Conservation (phyloP, 92 coral and sea anemone genomes). For the Phenganax stokvisi region DNA sequence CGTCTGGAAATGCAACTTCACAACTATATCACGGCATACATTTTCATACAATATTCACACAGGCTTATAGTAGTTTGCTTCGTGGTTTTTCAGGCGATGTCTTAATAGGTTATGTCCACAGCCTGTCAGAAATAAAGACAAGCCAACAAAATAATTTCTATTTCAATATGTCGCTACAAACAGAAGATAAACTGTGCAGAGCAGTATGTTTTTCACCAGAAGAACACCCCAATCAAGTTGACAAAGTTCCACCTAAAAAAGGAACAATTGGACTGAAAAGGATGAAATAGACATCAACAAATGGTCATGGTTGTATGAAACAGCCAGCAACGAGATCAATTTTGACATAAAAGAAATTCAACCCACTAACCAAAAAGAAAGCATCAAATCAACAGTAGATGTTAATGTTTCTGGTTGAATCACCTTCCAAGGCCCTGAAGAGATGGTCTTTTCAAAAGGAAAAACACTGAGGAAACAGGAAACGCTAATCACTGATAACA, state of each 20-base stretch:
- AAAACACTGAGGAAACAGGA: slow-evolving; percentile 49
- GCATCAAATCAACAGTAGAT: not conserved
- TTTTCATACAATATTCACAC: not conserved
- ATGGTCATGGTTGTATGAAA: slow-evolving; percentile 37
- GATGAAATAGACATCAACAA: slow-evolving; percentile 44
- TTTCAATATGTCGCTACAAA: slow-evolving; percentile 35
- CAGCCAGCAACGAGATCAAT: slow-evolving; percentile 35
- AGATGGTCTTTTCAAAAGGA: slow-evolving; percentile 44
- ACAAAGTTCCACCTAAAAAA: slow-evolving; percentile 11
- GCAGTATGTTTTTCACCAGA: slow-evolving; percentile 19
- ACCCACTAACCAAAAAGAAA: slow-evolving; percentile 19
- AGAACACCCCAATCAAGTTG: slow-evolving; percentile 38
- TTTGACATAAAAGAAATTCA: slow-evolving; percentile 33
- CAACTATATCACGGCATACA: not conserved
- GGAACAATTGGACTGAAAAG: slow-evolving; percentile 27
- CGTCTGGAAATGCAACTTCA: not conserved
- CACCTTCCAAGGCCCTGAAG: slow-evolving; percentile 39
- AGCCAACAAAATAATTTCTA: slow-evolving; percentile 45
- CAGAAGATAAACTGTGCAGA: slow-evolving; percentile 23
- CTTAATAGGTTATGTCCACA: slow-evolving; percentile 53
- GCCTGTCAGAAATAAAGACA: slow-evolving; percentile 50
- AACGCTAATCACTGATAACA: slow-evolving; percentile 47
- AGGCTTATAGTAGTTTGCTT: not conserved
- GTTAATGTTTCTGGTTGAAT: slow-evolving; percentile 45
- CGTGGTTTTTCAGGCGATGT: not conserved